These are phyloP conservation scores for Eriosoma lanigerum DNA, from an alignment of 1,140 invertebrate species.

Conservation along the genomic window DNA sequence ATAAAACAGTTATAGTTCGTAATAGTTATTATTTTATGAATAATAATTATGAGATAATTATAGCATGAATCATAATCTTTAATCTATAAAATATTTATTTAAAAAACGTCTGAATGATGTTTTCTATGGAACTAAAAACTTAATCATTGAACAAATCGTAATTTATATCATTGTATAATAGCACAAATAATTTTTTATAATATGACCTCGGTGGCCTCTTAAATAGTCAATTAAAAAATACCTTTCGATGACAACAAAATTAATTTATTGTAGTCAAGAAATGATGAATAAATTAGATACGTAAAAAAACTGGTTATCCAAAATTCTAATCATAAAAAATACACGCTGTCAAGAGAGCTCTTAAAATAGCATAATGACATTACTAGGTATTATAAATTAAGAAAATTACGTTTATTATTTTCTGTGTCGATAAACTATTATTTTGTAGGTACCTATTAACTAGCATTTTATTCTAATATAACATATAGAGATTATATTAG, in stretches of 20 bases:
- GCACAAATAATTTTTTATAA: neutral
- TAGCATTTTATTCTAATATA: no score
- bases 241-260: slow-evolving; percentile 3
- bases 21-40: no score
- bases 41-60: no score
- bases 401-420: neutral
- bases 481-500: no score
- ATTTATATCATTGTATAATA: neutral
- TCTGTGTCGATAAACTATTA: neutral
- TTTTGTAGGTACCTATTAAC: no score
- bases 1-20: no score
- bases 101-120: no score
- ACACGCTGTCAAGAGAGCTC: neutral
- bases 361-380: neutral
- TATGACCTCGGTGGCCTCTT: slow-evolving; percentile 3
- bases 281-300: slow-evolving; percentile 5
- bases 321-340: slow-evolving; percentile 1
- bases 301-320: slow-evolving; percentile 2
- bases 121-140: no score
- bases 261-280: neutral
- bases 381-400: neutral
- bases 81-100: no score
- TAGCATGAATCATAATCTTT: no score
- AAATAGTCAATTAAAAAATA: slow-evolving; percentile 25
- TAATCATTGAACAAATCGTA: neutral